These are phyloP conservation scores for Neoitamus cyanurus DNA, from an alignment of 2,888 invertebrate genomes.

Conservation along the genomic window DNA sequence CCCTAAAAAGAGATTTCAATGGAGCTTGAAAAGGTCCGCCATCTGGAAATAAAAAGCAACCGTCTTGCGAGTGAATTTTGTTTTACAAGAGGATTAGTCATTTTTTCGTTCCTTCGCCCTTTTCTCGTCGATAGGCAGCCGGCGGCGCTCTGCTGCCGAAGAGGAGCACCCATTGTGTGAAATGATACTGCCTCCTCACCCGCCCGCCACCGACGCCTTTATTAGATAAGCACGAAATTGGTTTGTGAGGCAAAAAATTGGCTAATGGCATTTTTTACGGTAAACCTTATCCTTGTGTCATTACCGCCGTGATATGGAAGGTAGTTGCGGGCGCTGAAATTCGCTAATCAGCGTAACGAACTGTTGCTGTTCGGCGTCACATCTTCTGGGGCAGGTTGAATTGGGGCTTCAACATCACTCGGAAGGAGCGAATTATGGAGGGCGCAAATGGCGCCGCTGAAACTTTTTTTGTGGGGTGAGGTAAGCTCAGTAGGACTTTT, in stretches of 20 bases:
- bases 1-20: conserved; percentile 1
- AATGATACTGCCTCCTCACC: neutral
- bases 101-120: conserved; percentile 7
- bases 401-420: neutral
- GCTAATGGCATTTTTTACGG: conserved; percentile 45
- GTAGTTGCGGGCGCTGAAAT: conserved; percentile 30
- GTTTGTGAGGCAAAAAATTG: conserved; percentile 44
- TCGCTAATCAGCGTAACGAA: conserved; percentile 38
- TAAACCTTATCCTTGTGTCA: conserved; percentile 42
- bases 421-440: neutral
- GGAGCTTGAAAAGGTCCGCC: conserved; percentile 33
- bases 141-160: neutral
- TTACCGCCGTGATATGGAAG: conserved; percentile 43
- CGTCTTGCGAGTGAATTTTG: conserved; percentile 46
- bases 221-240: conserved; percentile 45
- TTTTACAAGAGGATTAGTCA: conserved; percentile 46
- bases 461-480: neutral
- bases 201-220: neutral
- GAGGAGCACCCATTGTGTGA: neutral
- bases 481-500: too few species aligned
- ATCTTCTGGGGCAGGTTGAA: neutral
- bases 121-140: neutral
- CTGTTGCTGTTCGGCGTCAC: conserved; percentile 30
- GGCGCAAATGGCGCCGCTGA: neutral
- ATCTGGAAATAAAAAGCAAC: conserved; percentile 45